Evolutionary conservation across 2,888 invertebrate genomes (phyloP), one percentile per base, ranked within the genome.

Genomic region (Agrotis puta): DNA sequence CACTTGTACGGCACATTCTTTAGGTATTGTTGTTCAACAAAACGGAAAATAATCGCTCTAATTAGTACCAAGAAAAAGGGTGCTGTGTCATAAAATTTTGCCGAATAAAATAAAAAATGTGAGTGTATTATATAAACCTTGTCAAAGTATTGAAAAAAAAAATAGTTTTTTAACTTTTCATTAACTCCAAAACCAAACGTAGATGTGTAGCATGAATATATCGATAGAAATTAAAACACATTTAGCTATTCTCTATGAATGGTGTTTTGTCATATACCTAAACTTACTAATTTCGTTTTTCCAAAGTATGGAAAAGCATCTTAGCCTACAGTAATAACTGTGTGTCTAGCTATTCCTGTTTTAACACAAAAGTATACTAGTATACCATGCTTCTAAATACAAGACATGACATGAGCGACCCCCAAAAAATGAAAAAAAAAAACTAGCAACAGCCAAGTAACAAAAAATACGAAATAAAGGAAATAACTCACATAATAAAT

Each of bases 41-140:
- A 77, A 64, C 57, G 78, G 51, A 72, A 78, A 62, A 66, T 51
- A 64, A 71, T 63, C 14, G 22, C 22, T 22, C 24, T 39, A 47
- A 56, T 50, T 64, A 24, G 48, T 56, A 27, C 11, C 27, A 39
- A 57, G 24, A 53, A 27, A 27, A 47, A 48, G 47, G 20, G 14
- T 47, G 64, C 59, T 64, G 47, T 18, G 14, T 1, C 54, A 22
- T 39, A 24, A 7, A 18, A 27, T 18, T 0, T 22, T 43, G 39
- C 14, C 4, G 27, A 47, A 47, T 69, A 4, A 0, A 45, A 67
- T 33, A 54, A 7, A 6, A 7, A 45, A 33, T 7, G 33, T 33
- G 33, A 33, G 33, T 27, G 6, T 27, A 27, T 7, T 1, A 33
- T n/a, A n/a, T n/a, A 33, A 33, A 33, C 33, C 5, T 6, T 27